phyloP scores from a whole-genome alignment of 2,888 invertebrate genomes.

The Zhengitettix transpicula region DNA sequence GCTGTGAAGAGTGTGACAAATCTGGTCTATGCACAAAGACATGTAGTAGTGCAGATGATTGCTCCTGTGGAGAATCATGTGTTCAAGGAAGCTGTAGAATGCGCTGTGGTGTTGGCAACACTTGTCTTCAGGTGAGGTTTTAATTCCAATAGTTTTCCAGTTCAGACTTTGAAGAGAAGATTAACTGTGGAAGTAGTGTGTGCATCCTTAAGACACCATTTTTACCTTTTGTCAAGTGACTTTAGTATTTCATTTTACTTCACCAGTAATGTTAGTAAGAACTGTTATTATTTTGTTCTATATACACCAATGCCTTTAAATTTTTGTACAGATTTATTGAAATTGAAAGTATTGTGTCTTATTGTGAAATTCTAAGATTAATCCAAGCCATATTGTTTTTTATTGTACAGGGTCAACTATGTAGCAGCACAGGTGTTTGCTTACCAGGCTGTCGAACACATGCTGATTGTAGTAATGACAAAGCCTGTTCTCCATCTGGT shows the following conservation, averaged over 20 bases:
- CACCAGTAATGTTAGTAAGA: too few relatives aligned
- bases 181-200: background rate
- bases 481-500: slow-evolving; percentile 46
- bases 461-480: slow-evolving; percentile 59
- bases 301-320: too few relatives aligned
- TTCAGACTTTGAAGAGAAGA: too few relatives aligned
- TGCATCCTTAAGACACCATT: slow-evolving; percentile 1
- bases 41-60: slow-evolving; percentile 49
- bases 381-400: too few relatives aligned
- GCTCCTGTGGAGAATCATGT: slow-evolving; percentile 70
- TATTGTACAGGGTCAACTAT: slow-evolving; percentile 6
- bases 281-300: too few relatives aligned
- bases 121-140: slow-evolving; percentile 36
- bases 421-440: slow-evolving; percentile 37
- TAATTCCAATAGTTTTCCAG: background rate
- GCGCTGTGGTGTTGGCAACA: slow-evolving; percentile 42
- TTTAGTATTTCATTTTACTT: too few relatives aligned
- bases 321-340: too few relatives aligned
- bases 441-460: slow-evolving; percentile 64
- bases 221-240: too few relatives aligned
- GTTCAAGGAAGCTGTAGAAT: slow-evolving; percentile 52
- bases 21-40: slow-evolving; percentile 57
- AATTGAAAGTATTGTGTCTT: too few relatives aligned
- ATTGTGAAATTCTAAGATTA: too few relatives aligned
- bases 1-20: slow-evolving; percentile 47